These are phyloP conservation scores for Solenopsis fugax DNA, from an alignment of 1,140 invertebrate genomes.

Conservation along the genomic window DNA sequence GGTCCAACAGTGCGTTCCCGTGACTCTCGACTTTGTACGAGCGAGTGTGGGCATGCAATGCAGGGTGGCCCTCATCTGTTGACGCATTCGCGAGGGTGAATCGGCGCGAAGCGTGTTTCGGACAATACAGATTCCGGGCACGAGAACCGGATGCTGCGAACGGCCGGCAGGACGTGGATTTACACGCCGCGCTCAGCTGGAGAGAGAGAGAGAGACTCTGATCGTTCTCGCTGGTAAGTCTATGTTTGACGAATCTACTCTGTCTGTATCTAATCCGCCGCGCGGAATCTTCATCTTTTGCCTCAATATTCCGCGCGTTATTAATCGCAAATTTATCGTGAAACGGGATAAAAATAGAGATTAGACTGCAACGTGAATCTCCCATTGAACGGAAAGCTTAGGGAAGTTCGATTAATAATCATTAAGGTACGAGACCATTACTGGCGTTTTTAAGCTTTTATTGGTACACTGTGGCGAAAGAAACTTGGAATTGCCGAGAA, in stretches of 20 bases:
- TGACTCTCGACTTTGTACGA: slow-evolving; percentile 17
- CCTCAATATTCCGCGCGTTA: background rate
- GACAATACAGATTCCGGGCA: slow-evolving; percentile 59
- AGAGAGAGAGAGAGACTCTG: slow-evolving; percentile 17
- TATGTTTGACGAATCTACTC: slow-evolving; percentile 43
- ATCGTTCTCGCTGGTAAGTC: slow-evolving; percentile 53
- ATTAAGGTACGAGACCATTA: background rate
- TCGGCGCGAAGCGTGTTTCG: slow-evolving; percentile 38
- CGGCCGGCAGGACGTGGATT: slow-evolving; percentile 51
- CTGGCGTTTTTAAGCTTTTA: background rate
- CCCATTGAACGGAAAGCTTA: background rate
- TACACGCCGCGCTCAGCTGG: slow-evolving; percentile 38
- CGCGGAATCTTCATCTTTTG: background rate
- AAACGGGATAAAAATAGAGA: slow-evolving; percentile 11
- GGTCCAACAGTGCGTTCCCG: background rate
- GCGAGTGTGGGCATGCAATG: slow-evolving; percentile 16
- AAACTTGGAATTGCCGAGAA: background rate
- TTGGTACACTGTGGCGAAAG: background rate
- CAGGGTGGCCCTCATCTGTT: slow-evolving; percentile 28
- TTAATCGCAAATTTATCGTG: slow-evolving; percentile 30
- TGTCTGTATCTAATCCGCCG: background rate
- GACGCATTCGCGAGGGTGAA: slow-evolving; percentile 64
- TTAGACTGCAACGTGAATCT: background rate
- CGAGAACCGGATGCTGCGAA: slow-evolving; percentile 60
- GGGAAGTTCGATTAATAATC: slow-evolving; percentile 11